Conservation (phyloP, 1,140 invertebrate genomes). For the Spodoptera litura region DNA sequence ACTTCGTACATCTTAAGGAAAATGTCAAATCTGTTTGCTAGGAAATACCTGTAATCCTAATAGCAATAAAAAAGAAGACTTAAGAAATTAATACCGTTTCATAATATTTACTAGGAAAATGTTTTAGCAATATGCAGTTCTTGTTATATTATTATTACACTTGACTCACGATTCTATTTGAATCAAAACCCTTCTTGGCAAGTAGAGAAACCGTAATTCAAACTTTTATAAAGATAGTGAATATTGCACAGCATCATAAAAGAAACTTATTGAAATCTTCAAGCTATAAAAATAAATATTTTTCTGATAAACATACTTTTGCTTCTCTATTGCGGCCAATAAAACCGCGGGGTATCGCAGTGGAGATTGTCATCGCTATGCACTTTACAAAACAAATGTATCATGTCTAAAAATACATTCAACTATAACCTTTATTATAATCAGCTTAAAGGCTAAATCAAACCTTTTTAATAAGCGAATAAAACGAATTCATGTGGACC, state of each 20-base stretch:
- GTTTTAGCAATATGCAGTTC: neutral
- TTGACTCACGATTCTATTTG: neutral
- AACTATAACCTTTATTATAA: constrained; percentile 47
- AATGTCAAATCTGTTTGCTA: too few relatives aligned
- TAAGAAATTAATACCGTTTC: too few relatives aligned
- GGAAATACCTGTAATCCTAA: too few relatives aligned
- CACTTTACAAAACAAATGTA: constrained; percentile 49
- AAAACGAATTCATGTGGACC: constrained; percentile 60
- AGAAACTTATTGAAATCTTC: constrained; percentile 28
- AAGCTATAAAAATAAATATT: constrained; percentile 44
- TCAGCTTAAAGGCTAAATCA: constrained; percentile 30
- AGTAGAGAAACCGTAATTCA: constrained; percentile 5
- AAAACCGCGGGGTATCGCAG: constrained; percentile 51
- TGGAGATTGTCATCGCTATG: constrained; percentile 50
- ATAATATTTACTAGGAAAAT: too few relatives aligned
- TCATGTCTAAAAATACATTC: constrained; percentile 18
- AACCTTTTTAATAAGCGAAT: constrained; percentile 49
- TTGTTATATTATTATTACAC: constrained; percentile 3
- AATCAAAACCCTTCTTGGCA: neutral
- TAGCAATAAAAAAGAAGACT: too few relatives aligned
- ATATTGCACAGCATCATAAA: constrained; percentile 31
- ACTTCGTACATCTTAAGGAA: too few relatives aligned
- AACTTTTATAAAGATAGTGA: constrained; percentile 13
- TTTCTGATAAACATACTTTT: constrained; percentile 47
- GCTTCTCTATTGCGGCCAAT: constrained; percentile 50